Percentiles rank a stretch among this genome's conserved stretches.
These are phyloP conservation scores for Leucozona laternaria DNA, from an alignment of 2,888 invertebrate species.

Conservation along the genomic window DNA sequence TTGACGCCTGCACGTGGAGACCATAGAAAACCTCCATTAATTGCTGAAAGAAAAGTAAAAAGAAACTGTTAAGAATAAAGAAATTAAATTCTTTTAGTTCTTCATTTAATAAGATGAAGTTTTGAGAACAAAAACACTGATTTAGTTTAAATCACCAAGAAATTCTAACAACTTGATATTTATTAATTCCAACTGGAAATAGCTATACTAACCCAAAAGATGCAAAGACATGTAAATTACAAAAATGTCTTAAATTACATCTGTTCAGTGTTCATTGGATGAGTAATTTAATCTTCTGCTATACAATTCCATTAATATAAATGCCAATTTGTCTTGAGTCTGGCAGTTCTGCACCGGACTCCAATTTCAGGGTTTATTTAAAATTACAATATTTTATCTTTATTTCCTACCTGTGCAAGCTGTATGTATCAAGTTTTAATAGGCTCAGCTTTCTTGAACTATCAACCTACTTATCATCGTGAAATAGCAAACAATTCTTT, in stretches of 20 bases:
- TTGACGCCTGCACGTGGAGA: background rate
- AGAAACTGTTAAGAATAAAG: background rate
- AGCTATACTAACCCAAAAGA: background rate
- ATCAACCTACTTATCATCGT: conserved; percentile 6
- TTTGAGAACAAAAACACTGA: background rate
- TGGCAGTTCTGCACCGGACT: background rate
- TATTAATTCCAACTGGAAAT: too few relatives aligned
- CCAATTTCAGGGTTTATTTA: background rate
- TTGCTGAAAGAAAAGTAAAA: conserved; percentile 53
- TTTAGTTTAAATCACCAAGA: background rate
- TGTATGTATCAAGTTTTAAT: background rate
- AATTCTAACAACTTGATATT: background rate
- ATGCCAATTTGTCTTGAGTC: background rate
- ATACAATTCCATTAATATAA: conserved; percentile 3
- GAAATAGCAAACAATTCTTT: background rate
- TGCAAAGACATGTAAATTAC: background rate
- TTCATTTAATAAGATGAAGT: background rate
- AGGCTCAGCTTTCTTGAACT: conserved; percentile 12
- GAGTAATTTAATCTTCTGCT: background rate
- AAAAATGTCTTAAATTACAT: background rate
- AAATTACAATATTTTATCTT: background rate
- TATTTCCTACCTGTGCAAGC: background rate
- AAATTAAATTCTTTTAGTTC: background rate
- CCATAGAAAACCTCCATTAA: conserved; percentile 50
- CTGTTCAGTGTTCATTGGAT: background rate